These are phyloP conservation scores for Glareola pratincola DNA, from an alignment of 2,113 vertebrate genomes.

Conservation along the genomic window DNA sequence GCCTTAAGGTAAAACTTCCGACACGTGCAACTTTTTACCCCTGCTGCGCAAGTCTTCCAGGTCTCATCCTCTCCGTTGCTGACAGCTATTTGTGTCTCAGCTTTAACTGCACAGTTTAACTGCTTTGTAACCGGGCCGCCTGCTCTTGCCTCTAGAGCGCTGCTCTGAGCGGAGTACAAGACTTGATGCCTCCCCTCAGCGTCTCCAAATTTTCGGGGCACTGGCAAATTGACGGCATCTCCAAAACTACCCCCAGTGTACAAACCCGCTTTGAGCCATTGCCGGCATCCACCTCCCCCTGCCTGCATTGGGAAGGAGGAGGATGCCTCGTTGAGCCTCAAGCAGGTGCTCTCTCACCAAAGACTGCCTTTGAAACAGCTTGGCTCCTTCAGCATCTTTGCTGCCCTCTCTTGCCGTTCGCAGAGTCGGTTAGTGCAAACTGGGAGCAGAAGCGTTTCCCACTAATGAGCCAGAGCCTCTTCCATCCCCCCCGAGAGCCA, in stretches of 20 bases:
- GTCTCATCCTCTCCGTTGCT: not conserved
- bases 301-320: not conserved
- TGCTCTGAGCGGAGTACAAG: fast-evolving
- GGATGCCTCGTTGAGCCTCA: not conserved
- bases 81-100: not conserved
- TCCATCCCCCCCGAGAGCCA: not conserved
- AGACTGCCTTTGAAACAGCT: not conserved
- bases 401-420: not conserved
- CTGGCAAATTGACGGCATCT: not conserved
- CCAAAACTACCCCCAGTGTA: not conserved
- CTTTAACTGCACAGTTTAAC: not conserved
- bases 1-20: not conserved
- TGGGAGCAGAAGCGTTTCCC: not conserved
- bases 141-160: not conserved
- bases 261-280: not conserved
- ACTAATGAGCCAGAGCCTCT: not conserved
- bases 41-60: too few species aligned
- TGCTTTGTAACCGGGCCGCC: not conserved
- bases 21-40: not conserved
- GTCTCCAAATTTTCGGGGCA: not conserved
- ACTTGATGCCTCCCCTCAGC: not conserved
- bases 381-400: not conserved
- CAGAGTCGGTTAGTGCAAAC: not conserved
- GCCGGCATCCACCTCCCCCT: not conserved
- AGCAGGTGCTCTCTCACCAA: not conserved